Base-by-base conservation (phyloP, 2,888 invertebrate genomes). In the Epinotia nisella region DNA sequence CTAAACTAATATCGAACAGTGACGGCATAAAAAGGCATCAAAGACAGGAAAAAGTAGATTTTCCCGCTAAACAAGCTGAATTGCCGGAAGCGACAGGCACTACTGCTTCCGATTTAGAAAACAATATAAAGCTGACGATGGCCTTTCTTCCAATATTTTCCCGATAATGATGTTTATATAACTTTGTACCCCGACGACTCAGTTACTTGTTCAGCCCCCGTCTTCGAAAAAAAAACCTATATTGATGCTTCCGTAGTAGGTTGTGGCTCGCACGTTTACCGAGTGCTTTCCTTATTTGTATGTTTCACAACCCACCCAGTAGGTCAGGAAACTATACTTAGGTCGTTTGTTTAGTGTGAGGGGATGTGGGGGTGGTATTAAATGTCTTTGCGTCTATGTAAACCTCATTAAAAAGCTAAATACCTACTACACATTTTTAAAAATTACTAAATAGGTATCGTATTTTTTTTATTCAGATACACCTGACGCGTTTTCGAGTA, bases 21-120 rank as follows among this genome's bases (percentile, higher is more conserved):
- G 70, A 49, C 64, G 75, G 76, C 74, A 78, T 81, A 83, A 85
- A 78, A 84, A 84, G 80, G 81, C 85, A 87, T 81, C 81, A 82
- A 73, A 82, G 67, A 81, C 80, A 78, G 80, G 80, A 83, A 84
- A 85, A 83, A 84, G 82, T 83, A 77, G 79, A 85, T 86, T 87
- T 86, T 85, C 84, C 86, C 85, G 81, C 84, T 85, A 87, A 89
- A 88, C 85, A 89, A 86, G 86, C 86, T 82, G 87, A 87, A 85
- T 86, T 81, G 85, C 86, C 87, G 89, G 89, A 88, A 88, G 85
- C 86, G 85, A 83, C 85, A 84, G 85, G 84, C 87, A 85, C 88
- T 86, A 84, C 86, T 85, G 87, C 78, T 89, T 88, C 90, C 90
- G 89, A 86, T 90, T 88, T 88, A 87, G 88, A 90, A 90, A 90